Base-by-base conservation (phyloP, 1,140 invertebrate genomes). In the Caenorhabditis brenneri region DNA sequence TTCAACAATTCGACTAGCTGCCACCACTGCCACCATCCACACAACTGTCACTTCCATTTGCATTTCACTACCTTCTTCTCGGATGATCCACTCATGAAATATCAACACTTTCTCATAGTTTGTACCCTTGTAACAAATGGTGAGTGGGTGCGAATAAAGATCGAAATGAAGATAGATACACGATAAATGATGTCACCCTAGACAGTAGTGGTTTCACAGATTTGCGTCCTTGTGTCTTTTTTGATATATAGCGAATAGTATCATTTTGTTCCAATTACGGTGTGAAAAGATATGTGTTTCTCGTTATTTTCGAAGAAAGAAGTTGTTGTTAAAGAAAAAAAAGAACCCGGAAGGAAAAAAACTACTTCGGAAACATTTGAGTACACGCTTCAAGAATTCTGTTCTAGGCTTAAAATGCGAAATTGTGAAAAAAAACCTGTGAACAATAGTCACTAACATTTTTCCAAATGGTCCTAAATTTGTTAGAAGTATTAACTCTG, bases 41-140 rank as follows among this genome's bases (percentile, higher is more conserved):
- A 58, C 27, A 53, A 53, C 49, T n/a, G 22, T 29, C 19, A 65
- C 16, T 36, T 3, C 58, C 58, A 65, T 39, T 36, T 36, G 31
- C 16, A 65, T 65, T 65, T 31, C 10, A 39, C 31, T 19, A 19
- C 4, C n/a, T 31, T 65, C 58, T 65, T 0, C 58, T 65, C 58
- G 58, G 58, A 74, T 74, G 65, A 74, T 74, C 65, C 65, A 74
- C 65, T 74, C 65, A 74, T 74, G 65, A 74, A 74, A 74, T 74
- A 74, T 74, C 65, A 46, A 74, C 33, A 42, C 36, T 42, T 74
- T 74, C 65, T 74, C 19, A 46, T 74, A 74, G 42, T 74, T 74
- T 74, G 65, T 74, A 74, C 65, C 36, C 65, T 74, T 15, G 65
- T 74, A 42, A 74, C 65, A 74, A 74, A 74, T 74, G 65, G 65